Conservation (phyloP, 1,140 invertebrate genomes). For the Dreissena polymorpha region DNA sequence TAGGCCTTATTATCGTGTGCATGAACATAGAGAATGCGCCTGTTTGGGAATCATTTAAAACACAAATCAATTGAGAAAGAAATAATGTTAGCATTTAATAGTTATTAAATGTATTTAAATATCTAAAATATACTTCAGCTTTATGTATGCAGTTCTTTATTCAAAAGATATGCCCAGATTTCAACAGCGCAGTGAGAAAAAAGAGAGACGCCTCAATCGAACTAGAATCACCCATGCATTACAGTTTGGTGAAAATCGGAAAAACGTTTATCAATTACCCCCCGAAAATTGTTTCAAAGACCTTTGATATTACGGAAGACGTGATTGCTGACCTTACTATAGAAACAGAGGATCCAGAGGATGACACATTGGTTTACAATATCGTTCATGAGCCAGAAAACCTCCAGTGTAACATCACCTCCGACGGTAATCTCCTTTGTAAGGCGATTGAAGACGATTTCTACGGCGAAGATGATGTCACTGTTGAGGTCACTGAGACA, state of each 20-base stretch:
- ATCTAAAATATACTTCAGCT: neutral
- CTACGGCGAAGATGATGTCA: constrained; percentile 26
- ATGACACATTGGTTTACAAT: constrained; percentile 4
- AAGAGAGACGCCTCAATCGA: neutral
- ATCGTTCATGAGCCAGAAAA: constrained; percentile 9
- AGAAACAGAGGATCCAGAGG: constrained; percentile 16
- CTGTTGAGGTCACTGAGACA: constrained; percentile 24
- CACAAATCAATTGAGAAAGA: neutral
- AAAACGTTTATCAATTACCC: constrained; percentile 23
- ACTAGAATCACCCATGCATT: neutral
- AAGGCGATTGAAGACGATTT: constrained; percentile 9
- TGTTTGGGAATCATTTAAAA: neutral
- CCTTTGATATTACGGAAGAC: constrained; percentile 6
- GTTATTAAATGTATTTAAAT: neutral
- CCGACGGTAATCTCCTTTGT: constrained; percentile 3
- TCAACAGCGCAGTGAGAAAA: neutral
- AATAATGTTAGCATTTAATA: neutral
- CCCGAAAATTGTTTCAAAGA: constrained; percentile 15
- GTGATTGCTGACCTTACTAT: neutral
- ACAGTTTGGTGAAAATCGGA: neutral
- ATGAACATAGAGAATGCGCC: too few relatives aligned
- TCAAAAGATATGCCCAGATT: neutral
- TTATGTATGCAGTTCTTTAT: neutral
- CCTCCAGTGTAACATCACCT: constrained; percentile 1
- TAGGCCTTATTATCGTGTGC: too few relatives aligned